These are phyloP conservation scores for Physella acuta DNA, from an alignment of 1,140 invertebrate genomes.

Conservation along the genomic window DNA sequence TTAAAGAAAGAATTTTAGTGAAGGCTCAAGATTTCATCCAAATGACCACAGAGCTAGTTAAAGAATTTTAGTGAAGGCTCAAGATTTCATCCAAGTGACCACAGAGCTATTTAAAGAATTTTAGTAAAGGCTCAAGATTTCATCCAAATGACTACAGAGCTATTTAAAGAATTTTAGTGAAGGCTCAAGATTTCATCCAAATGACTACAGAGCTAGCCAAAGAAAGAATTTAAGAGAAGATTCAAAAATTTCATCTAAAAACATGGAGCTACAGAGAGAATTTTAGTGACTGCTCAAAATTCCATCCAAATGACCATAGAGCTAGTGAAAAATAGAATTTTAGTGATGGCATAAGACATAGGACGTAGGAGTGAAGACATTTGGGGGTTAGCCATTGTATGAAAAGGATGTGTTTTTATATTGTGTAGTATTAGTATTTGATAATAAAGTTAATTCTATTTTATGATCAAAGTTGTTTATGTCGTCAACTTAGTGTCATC, in stretches of 20 bases:
- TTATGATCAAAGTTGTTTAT: no score
- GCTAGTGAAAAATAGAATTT: conserved; percentile 16
- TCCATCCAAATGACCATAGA: no score
- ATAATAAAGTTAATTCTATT: no score
- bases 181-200: conserved; percentile 89
- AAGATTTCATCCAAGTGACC: conserved; percentile 90
- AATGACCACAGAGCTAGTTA: conserved; percentile 77
- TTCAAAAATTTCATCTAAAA: conserved; percentile 90
- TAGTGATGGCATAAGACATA: conserved; percentile 82
- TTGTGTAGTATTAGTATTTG: no score
- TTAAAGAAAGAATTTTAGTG: no score
- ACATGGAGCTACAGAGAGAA: conserved; percentile 77
- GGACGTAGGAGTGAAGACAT: no score
- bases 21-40: conserved; percentile 87
- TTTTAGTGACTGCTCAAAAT: no score
- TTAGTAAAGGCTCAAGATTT: no score
- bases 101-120: conserved; percentile 76
- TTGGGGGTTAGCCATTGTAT: no score
- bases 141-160: no score
- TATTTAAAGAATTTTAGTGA: conserved; percentile 61
- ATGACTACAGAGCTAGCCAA: conserved; percentile 75
- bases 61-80: conserved; percentile 68
- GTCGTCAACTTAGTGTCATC: no score
- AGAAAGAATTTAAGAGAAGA: conserved; percentile 63
- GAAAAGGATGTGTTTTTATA: no score